These are phyloP conservation scores for Gnathonemus longibarbis DNA, from an alignment of 2,113 vertebrate genomes.

Conservation along the genomic window DNA sequence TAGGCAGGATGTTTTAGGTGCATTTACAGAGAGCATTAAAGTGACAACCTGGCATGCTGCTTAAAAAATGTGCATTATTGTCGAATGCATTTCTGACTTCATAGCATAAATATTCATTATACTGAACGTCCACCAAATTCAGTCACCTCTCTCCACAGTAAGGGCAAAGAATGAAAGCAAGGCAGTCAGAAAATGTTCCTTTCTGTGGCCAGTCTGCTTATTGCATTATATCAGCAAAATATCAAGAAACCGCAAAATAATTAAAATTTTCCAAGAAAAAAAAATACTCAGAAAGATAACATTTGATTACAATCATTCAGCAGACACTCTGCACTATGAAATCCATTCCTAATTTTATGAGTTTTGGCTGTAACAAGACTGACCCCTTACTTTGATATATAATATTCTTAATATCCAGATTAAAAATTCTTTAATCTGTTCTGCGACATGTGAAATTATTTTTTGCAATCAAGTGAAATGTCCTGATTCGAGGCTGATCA, in stretches of 20 bases:
- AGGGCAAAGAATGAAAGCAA: constrained; percentile 49
- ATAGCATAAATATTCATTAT: constrained; percentile 59
- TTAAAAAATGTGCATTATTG: constrained; percentile 62
- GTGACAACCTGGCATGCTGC: constrained; percentile 48
- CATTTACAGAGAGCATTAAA: constrained; percentile 58
- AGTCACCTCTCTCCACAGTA: constrained; percentile 27
- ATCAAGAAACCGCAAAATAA: constrained; percentile 53
- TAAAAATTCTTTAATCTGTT: constrained; percentile 63
- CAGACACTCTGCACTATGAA: constrained; percentile 50
- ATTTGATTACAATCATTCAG: constrained; percentile 33
- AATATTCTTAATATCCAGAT: constrained; percentile 71
- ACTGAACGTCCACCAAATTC: constrained; percentile 52
- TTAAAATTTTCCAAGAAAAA: constrained; percentile 47
- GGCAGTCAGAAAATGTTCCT: constrained; percentile 51
- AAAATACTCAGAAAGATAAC: constrained; percentile 22
- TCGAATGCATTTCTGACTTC: constrained; percentile 56
- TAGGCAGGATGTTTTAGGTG: constrained; percentile 63
- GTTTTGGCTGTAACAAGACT: constrained; percentile 53
- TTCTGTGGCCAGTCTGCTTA: constrained; percentile 48
- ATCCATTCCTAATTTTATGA: constrained; percentile 65
- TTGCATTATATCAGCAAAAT: constrained; percentile 51
- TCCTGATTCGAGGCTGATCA: constrained; percentile 36
- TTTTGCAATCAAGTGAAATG: constrained; percentile 59
- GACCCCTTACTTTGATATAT: constrained; percentile 61
- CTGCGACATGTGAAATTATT: constrained; percentile 65